These are phyloP conservation scores for Pocillopora meandrina DNA, from an alignment of 92 coral and sea anemone species.

Conservation along the genomic window DNA sequence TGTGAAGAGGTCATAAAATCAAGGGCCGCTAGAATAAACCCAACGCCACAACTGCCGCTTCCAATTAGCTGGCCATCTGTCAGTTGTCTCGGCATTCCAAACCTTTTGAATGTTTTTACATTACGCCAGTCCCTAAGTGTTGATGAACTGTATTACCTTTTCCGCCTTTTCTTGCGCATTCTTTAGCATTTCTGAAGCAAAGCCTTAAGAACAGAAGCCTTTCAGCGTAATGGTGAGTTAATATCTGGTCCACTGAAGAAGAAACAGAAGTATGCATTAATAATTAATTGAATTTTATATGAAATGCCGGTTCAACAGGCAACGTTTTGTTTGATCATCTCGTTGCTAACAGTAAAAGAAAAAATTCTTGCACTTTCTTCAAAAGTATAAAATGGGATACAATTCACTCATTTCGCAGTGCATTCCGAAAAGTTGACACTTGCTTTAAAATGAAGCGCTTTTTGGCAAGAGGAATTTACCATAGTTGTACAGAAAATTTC, in stretches of 20 bases:
- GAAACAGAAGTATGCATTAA: background rate
- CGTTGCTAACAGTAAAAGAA: no score
- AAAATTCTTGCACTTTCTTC: no score
- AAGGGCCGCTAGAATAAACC: constrained; percentile 25
- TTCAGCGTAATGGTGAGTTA: constrained; percentile 44
- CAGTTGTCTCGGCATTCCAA: constrained; percentile 48
- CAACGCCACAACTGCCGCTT: constrained; percentile 42
- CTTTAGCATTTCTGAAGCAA: constrained; percentile 45
- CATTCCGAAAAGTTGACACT: no score
- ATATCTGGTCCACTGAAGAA: constrained; percentile 43
- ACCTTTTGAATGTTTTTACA: constrained; percentile 3
- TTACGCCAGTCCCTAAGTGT: background rate
- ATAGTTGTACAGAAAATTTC: no score
- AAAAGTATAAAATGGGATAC: no score
- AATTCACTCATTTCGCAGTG: no score
- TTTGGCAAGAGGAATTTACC: no score
- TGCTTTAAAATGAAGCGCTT: no score
- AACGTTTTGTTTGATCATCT: no score
- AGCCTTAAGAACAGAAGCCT: constrained; percentile 38
- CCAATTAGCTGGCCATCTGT: constrained; percentile 7
- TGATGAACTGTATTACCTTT: background rate
- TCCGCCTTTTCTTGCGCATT: constrained; percentile 2
- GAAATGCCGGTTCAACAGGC: no score
- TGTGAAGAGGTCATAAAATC: constrained; percentile 6
- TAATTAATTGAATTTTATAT: no score